Evolutionary conservation across 2,888 invertebrate genomes (phyloP), one percentile per base, ranked within the genome.

Genomic region (Hipparchia semele): DNA sequence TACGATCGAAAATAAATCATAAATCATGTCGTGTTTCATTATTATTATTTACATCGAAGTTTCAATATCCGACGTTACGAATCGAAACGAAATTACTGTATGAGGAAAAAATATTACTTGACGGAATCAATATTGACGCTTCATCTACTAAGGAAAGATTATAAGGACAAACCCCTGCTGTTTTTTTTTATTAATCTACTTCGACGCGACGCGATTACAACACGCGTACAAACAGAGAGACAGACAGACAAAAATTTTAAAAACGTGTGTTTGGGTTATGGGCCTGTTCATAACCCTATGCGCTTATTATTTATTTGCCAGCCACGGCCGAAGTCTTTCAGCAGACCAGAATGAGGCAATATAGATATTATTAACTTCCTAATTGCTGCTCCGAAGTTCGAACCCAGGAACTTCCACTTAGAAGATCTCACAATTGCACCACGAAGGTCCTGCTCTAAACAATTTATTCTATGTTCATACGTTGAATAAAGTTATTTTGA

Each of bases 1-100:
- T 61, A 60, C 33, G 13, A 74, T 69, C 65, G 60, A 46, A 71
- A 71, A 69, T 66, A 71, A 68, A 74, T 68, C 64, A 71, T 53
- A 68, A 58, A 39, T 39, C 60, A 60, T 49, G 9, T 33, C 7
- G 13, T 59, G 46, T 45, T 33, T 10, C 23, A 60, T 53, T 70
- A 69, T 73, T 60, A 7, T 49, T 49, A 49, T 49, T 49, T 45
- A 69, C 58, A 68, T 68, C 62, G 61, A 56, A 45, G 61, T 46
- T 61, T 7, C 67, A 61, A 61, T 49, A 46, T 72, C 10, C 59
- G 45, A 39, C 33, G n/a, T 61, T 13, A 13, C 54, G 54, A 56
- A 61, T 13, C 56, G n/a, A 60, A 71, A 64, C 49, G 8, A 45
- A 7, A 13, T 62, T 6, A n/a, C 10, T 6, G 6, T n/a, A 46